Evolutionary conservation across 2,113 vertebrate genomes (phyloP).

Genomic region (Opisthocomus hoazin): DNA sequence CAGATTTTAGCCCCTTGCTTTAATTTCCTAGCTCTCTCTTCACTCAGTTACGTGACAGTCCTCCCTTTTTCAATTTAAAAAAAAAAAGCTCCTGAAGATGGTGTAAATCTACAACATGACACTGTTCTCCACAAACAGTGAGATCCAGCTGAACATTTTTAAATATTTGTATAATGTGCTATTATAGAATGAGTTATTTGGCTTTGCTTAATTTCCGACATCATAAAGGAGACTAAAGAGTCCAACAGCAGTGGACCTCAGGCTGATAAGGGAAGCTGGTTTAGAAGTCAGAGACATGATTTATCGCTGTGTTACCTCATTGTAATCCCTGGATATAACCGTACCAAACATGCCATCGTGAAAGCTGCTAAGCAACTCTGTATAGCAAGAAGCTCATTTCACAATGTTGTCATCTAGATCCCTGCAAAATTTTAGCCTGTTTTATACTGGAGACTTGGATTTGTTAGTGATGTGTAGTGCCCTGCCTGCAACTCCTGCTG

Average conservation of each 20-base stretch:
- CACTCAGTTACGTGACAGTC: neutral
- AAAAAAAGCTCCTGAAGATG: neutral
- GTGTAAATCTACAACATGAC: neutral
- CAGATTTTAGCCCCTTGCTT: neutral
- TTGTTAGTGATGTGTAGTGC: neutral
- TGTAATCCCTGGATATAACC: neutral
- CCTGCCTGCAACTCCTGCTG: neutral
- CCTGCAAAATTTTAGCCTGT: neutral
- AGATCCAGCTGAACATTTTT: neutral
- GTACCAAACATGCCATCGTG: neutral
- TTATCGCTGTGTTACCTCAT: neutral
- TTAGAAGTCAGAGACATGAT: neutral
- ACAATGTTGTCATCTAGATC: neutral
- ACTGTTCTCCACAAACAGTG: neutral
- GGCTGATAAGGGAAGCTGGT: neutral
- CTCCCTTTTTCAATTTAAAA: neutral
- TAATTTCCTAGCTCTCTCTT: neutral
- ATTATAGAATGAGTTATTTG: neutral
- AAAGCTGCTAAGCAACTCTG: neutral
- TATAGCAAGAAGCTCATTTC: neutral
- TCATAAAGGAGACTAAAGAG: neutral
- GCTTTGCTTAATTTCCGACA: neutral
- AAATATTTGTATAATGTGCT: neutral
- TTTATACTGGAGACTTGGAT: neutral
- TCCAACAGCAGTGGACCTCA: neutral